Evolutionary conservation across 2,888 invertebrate genomes (phyloP).

Genomic region (Ormia ochracea): DNA sequence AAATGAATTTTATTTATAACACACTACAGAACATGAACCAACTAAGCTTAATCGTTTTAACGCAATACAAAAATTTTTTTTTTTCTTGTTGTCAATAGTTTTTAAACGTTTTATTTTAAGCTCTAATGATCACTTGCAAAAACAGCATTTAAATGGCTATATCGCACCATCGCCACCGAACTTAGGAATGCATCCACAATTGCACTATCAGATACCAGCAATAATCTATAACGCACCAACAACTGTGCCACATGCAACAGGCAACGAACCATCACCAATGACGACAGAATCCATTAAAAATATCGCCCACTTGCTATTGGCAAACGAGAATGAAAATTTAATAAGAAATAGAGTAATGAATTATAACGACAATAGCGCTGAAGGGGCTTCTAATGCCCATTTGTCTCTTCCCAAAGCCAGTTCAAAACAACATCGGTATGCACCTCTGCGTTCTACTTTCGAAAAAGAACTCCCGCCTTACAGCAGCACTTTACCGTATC

Average conservation of each 20-base stretch:
- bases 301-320: conserved; percentile 37
- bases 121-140: conserved; percentile 43
- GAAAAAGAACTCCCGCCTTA: conserved; percentile 56
- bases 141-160: conserved; percentile 22
- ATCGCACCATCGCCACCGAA: conserved; percentile 20
- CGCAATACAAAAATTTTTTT: neutral
- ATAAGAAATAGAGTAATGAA: conserved; percentile 60
- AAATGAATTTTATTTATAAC: too few relatives aligned
- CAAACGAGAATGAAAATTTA: conserved; percentile 61
- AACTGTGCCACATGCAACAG: conserved; percentile 67
- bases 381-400: neutral
- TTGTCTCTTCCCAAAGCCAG: neutral
- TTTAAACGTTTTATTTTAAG: conserved; percentile 35
- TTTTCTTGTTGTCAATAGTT: neutral
- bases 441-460: conserved; percentile 66
- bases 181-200: conserved; percentile 23
- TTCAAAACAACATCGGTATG: conserved; percentile 73
- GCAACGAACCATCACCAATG: conserved; percentile 62
- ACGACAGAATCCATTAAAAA: conserved; percentile 42
- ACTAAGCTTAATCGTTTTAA: too few relatives aligned
- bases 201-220: conserved; percentile 41
- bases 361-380: conserved; percentile 1
- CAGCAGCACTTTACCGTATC: conserved; percentile 69
- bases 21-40: too few relatives aligned
- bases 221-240: conserved; percentile 38